Conservation (phyloP, 2,797 vertebrate species). For the Hippopotamyrus pictus region DNA sequence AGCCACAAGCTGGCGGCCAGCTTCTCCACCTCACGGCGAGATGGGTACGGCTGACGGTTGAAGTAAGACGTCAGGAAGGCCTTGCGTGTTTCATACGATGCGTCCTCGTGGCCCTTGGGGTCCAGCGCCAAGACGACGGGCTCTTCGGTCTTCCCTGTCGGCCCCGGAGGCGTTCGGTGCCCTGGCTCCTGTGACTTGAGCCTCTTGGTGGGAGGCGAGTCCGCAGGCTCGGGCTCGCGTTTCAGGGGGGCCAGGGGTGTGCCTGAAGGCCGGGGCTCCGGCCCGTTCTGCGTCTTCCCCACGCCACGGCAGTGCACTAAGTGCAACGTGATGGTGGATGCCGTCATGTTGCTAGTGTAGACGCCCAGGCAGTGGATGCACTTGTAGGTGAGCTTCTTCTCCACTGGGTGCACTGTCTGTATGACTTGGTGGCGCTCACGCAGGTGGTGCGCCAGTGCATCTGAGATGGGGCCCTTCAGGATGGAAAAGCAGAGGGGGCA, state of each 20-base stretch:
- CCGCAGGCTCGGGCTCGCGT: slow-evolving; percentile 71
- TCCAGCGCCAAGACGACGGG: slow-evolving; percentile 78
- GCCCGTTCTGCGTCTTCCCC: slow-evolving; percentile 78
- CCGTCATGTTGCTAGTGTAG: slow-evolving; percentile 98
- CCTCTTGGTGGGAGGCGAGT: slow-evolving; percentile 70
- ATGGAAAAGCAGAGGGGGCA: slow-evolving; percentile 96
- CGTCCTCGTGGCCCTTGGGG: slow-evolving; percentile 84
- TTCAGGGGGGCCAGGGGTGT: slow-evolving; percentile 72
- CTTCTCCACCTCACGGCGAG: slow-evolving; percentile 81
- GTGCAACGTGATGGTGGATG: slow-evolving; percentile 93
- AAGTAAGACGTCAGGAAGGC: slow-evolving; percentile 90
- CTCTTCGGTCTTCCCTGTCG: slow-evolving; percentile 63
- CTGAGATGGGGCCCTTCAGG: slow-evolving; percentile 88
- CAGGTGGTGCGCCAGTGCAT: slow-evolving; percentile 85
- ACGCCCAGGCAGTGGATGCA: slow-evolving; percentile 97
- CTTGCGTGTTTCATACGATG: slow-evolving; percentile 90
- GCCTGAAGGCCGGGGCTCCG: slow-evolving; percentile 73
- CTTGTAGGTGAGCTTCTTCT: slow-evolving; percentile 97
- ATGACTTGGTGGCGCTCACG: slow-evolving; percentile 92
- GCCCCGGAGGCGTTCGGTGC: slow-evolving; percentile 59
- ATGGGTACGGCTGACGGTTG: slow-evolving; percentile 84
- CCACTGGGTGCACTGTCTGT: slow-evolving; percentile 93
- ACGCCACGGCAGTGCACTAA: slow-evolving; percentile 94
- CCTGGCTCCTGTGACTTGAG: slow-evolving; percentile 64
- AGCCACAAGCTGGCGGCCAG: slow-evolving; percentile 87